phyloP scores from a whole-genome alignment of 92 coral and sea anemone species.

The Parazoanthus swiftii region DNA sequence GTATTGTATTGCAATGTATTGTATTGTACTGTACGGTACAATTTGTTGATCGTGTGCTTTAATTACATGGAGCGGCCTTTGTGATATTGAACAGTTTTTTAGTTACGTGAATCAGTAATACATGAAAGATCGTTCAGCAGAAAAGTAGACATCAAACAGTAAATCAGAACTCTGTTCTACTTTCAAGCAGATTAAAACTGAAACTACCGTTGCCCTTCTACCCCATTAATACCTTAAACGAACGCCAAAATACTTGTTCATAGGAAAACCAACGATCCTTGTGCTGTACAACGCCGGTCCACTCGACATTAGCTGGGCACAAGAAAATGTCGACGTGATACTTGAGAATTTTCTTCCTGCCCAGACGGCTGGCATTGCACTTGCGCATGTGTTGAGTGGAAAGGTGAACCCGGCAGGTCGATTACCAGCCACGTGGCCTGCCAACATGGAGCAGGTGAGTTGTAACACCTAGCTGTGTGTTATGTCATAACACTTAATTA shows the following conservation, averaged over 20 bases:
- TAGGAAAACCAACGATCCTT: conserved; percentile 51
- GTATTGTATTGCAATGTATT: too few species aligned
- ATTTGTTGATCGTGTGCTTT: too few species aligned
- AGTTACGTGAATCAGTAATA: not conserved
- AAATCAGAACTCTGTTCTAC: too few species aligned
- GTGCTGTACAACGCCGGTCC: conserved; percentile 58
- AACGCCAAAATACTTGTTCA: not conserved
- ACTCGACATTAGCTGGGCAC: conserved; percentile 59
- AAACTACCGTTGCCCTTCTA: not conserved
- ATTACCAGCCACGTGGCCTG: conserved; percentile 56
- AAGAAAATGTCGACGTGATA: conserved; percentile 46
- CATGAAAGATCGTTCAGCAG: not conserved
- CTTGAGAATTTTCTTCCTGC: conserved; percentile 52
- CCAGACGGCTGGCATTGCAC: conserved; percentile 51
- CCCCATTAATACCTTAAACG: not conserved
- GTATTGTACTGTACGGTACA: too few species aligned
- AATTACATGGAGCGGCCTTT: not conserved
- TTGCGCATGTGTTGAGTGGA: conserved; percentile 43
- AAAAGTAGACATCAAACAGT: too few species aligned
- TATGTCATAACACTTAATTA: not conserved
- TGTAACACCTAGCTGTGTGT: not conserved
- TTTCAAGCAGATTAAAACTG: not conserved
- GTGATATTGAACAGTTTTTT: not conserved
- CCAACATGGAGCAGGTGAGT: conserved; percentile 47
- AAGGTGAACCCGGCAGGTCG: conserved; percentile 54